These are phyloP conservation scores for Aplochiton taeniatus DNA, from an alignment of 2,797 vertebrate genomes.

Conservation along the genomic window DNA sequence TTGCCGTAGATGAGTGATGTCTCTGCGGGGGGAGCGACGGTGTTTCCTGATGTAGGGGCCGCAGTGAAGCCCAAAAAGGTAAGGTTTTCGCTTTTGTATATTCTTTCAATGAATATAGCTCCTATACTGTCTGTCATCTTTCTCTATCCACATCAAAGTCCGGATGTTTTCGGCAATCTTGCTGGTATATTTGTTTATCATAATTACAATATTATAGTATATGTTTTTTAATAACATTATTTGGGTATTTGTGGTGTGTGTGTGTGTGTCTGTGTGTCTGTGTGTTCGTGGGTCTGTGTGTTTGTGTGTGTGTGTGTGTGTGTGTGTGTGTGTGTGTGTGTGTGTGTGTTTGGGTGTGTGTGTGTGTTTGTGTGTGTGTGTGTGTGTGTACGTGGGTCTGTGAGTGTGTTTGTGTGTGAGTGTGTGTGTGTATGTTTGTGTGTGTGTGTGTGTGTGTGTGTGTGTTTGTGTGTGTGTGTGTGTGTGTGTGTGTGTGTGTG, in stretches of 20 bases:
- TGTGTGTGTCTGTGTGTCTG: constrained; percentile 15
- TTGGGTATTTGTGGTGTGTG: background rate
- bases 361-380: background rate
- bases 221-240: background rate
- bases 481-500: background rate
- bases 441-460: constrained; percentile 6
- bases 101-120: no score
- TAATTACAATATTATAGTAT: no score
- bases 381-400: no score
- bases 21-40: constrained; percentile 95
- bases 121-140: no score
- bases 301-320: constrained; percentile 8
- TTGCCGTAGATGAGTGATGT: constrained; percentile 93
- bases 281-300: no score
- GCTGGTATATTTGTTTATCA: no score
- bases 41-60: constrained; percentile 97
- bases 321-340: background rate
- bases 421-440: background rate
- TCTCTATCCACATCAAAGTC: no score
- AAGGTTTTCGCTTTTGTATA: constrained; percentile 12
- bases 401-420: no score
- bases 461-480: constrained; percentile 9
- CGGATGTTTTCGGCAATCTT: no score
- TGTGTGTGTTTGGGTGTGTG: background rate
- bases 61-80: constrained; percentile 95